Percentiles rank a stretch among this genome's conserved stretches.
phyloP scores from a whole-genome alignment of 2,797 vertebrate genomes.

The Rhinichthys osculus region DNA sequence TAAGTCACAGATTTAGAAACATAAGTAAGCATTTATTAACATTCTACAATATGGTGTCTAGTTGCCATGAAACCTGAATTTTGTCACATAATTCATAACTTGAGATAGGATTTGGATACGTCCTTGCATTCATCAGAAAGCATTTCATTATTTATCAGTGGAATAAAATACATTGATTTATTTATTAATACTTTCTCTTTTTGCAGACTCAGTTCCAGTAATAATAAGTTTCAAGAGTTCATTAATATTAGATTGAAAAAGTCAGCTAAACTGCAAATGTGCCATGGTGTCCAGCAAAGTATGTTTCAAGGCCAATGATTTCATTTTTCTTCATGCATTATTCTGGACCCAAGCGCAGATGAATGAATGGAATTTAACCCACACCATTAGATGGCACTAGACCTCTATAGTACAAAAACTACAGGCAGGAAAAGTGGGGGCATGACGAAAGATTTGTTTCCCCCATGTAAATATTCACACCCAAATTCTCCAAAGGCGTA shows the following conservation, averaged over 20 bases:
- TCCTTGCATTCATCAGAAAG: constrained; percentile 28
- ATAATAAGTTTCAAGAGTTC: not conserved
- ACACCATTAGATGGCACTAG: constrained; percentile 75
- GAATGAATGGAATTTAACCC: constrained; percentile 30
- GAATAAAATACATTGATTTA: not conserved
- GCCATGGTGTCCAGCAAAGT: not conserved
- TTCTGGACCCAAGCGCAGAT: not conserved
- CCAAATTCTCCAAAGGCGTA: constrained; percentile 31
- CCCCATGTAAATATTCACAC: constrained; percentile 42
- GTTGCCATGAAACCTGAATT: constrained; percentile 12
- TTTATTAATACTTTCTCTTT: not conserved
- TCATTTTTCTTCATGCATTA: not conserved
- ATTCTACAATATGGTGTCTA: constrained; percentile 5
- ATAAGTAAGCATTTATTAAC: constrained; percentile 28
- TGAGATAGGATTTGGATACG: not conserved
- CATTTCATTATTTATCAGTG: not conserved
- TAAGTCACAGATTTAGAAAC: not conserved
- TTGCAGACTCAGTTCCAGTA: not conserved
- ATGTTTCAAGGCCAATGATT: not conserved
- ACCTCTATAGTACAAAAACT: constrained; percentile 58
- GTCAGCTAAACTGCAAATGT: not conserved
- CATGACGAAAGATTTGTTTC: not conserved
- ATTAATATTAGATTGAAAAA: not conserved
- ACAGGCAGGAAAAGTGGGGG: not conserved
- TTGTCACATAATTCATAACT: constrained; percentile 23